Evolutionary conservation across 2,888 invertebrate species (phyloP).

Genomic region (Diarsia brunnea): DNA sequence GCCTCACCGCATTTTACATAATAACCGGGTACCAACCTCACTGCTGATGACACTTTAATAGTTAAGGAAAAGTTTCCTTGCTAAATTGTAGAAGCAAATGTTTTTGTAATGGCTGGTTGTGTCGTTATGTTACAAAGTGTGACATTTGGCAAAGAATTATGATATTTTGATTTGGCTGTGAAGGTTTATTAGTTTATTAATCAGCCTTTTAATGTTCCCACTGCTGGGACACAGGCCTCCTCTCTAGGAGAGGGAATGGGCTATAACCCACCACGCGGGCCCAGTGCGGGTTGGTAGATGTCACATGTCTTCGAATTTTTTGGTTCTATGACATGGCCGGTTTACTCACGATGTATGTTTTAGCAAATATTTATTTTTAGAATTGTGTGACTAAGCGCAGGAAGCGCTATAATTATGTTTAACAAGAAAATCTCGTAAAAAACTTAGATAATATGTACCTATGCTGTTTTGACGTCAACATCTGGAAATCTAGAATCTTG

Average conservation of each 20-base stretch:
- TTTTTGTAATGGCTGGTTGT: not conserved
- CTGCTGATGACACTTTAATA: constrained; percentile 41
- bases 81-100: constrained; percentile 5
- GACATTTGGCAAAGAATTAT: not conserved
- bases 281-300: no score
- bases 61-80: constrained; percentile 6
- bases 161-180: no score
- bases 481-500: not conserved
- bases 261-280: no score
- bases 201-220: no score
- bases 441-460: not conserved
- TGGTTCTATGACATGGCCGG: no score
- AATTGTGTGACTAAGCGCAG: not conserved
- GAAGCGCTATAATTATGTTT: not conserved
- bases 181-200: no score
- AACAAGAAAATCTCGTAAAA: not conserved
- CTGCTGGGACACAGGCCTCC: no score
- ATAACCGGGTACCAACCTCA: not conserved
- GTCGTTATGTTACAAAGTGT: not conserved
- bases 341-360: no score
- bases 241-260: no score
- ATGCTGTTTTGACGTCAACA: not conserved
- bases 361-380: not conserved
- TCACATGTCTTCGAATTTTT: no score
- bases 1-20: constrained; percentile 41